Base-by-base conservation (phyloP, 2,797 vertebrate species). In the Ctenopoma multispine region DNA sequence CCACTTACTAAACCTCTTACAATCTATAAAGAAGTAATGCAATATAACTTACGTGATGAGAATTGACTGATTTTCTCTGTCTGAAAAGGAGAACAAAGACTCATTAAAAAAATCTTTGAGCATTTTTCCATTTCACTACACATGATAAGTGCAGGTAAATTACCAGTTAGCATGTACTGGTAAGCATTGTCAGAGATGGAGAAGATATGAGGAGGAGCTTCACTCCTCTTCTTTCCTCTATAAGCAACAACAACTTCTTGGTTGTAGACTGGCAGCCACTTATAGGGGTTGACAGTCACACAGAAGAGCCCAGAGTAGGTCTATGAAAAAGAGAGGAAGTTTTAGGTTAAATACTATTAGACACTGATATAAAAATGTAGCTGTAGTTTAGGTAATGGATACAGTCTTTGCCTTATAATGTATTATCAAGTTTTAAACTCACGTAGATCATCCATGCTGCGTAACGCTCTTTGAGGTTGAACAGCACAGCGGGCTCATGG, bases 51-150 rank as follows among this genome's bases (percentile, higher is more conserved):
- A 97, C 96, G 96, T 97, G 91, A 97, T 97, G 36, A 97, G 94
- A 87, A 97, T 96, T 50, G 96, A 97, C 91, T 97, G 96, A 89
- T 97, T 97, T 86, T 97, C 96, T 20, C 96, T 90, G 67, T 96
- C 95, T 96, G 86, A 0, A 10, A 53, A 59, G 80, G 29, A 74
- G 9, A 63, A 36, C 36, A 1, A 43, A 46, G 0, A 34, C 31
- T 43, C 8, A 67, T 23, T 24, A 21, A 12, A 75, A 15, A 3
- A 29, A 50, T 40, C 1, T 9, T 23, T 11, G 44, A 24, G 47
- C 17, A 7, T 27, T 1, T 0, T 3, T 13, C n/a, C 0, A 40
- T 0, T 0, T 43, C 2, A 34, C 31, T n/a, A 40, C 13, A 40
- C 2, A 40, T 12, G 17, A 24, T 21, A 54, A 49, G 40, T 1